Conservation (phyloP, 2,113 vertebrate genomes). For the Motacilla alba region DNA sequence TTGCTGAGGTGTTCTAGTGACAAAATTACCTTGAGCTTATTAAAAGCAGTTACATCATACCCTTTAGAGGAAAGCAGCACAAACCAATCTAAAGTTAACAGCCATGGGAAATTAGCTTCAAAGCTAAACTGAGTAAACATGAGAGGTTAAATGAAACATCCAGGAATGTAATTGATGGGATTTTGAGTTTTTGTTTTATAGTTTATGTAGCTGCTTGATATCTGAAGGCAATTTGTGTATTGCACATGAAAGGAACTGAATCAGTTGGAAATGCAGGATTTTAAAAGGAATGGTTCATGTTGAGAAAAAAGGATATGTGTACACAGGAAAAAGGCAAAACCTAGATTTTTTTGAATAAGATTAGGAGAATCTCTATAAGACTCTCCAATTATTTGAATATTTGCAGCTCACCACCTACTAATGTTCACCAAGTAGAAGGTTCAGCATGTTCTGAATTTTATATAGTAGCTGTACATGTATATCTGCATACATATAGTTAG, state of each 20-base stretch:
- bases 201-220: constrained; percentile 20
- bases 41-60: not conserved
- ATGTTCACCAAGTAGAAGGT: not conserved
- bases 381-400: not conserved
- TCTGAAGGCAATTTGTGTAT: constrained; percentile 27
- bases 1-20: constrained; percentile 49
- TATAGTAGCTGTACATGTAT: not conserved
- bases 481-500: not conserved
- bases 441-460: not conserved
- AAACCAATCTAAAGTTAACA: constrained; percentile 49
- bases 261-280: constrained; percentile 53
- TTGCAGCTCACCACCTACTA: not conserved
- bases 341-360: not conserved
- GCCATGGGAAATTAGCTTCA: constrained; percentile 28
- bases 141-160: constrained; percentile 40
- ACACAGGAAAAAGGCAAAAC: not conserved
- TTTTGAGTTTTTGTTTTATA: not conserved
- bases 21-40: not conserved
- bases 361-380: not conserved
- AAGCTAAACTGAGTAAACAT: constrained; percentile 30
- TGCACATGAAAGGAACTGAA: not conserved
- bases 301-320: not conserved
- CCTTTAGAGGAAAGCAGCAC: constrained; percentile 55
- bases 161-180: not conserved
- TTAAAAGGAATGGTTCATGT: constrained; percentile 10